A percentile compares a stretch with the other conserved stretches of the same genome.
Evolutionary conservation across 2,888 invertebrate genomes (phyloP).

Genomic region (Syrphus vitripennis): DNA sequence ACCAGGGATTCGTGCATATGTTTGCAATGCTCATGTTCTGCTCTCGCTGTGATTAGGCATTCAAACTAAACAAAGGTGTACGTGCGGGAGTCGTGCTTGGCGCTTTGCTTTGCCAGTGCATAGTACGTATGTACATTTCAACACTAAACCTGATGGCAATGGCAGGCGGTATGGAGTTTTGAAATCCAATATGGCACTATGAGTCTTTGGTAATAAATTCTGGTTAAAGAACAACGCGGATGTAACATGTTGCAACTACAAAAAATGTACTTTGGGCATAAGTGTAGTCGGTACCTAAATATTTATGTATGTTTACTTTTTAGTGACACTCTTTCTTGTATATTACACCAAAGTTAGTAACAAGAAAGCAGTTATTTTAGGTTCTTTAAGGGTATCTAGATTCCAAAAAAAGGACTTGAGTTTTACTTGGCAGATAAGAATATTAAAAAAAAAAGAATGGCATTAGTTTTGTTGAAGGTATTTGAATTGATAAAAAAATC

Average conservation of each 20-base stretch:
- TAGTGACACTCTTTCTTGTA: slow-evolving; percentile 2
- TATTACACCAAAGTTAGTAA: not conserved
- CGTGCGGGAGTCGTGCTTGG: slow-evolving; percentile 69
- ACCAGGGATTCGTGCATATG: slow-evolving; percentile 65
- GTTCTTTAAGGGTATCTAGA: not conserved
- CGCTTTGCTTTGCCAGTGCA: not conserved
- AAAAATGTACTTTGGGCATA: slow-evolving; percentile 11
- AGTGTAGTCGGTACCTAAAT: no score
- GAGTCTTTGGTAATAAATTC: slow-evolving; percentile 63
- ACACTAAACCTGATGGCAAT: not conserved
- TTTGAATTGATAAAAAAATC: no score
- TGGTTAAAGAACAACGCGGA: slow-evolving; percentile 62
- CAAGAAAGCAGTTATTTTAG: not conserved
- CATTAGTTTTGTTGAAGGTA: not conserved
- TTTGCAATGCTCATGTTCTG: slow-evolving; percentile 59
- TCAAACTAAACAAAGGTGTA: slow-evolving; percentile 4
- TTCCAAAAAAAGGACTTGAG: not conserved
- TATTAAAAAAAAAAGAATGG: not conserved
- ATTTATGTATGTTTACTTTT: slow-evolving; percentile 5
- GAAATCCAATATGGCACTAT: slow-evolving; percentile 68
- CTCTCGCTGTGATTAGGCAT: slow-evolving; percentile 55
- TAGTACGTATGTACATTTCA: not conserved
- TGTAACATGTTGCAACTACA: slow-evolving; percentile 58
- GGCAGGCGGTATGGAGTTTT: slow-evolving; percentile 26
- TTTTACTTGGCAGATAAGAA: not conserved